Base-by-base conservation (phyloP, 2,113 vertebrate genomes). In the Prunella fulvescens region DNA sequence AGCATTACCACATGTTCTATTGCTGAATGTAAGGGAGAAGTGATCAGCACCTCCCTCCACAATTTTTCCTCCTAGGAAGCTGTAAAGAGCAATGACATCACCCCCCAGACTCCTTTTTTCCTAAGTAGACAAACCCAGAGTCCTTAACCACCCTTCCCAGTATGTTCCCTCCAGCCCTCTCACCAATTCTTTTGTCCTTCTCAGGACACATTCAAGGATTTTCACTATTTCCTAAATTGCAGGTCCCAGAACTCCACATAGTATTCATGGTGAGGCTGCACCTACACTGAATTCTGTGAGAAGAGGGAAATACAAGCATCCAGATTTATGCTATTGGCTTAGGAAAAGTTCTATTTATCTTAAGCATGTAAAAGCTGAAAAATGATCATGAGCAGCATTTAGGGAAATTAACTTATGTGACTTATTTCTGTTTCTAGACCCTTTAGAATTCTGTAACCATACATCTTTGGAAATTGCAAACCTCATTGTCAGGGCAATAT, bases 1-100 rank as follows among this genome's bases (percentile, higher is more conserved):
- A 79, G 24, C 11, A 19, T 44, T 73, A 10, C 10, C 19, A n/a
- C 1, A 0, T 0, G 0, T n/a, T 28, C 10, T 47, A 0, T 20
- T 5, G 12, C n/a, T 82, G 31, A 37, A 37, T 17, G 2, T 12
- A n/a, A 79, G 9, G 20, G 6, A 61, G 24, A 65, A 51, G 64
- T 42, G 12, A 37, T 17, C 7, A 5, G 3, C 18, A 42, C 4
- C 17, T 45, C 23, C 8, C 25, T 47, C 60, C 42, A n/a, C 1
- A 8, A 8, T 29, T 88, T 56, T 54, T 19, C 2, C n/a, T 40
- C 26, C 33, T 40, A 11, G 35, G 58, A 81, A 77, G 6, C 14
- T 40, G n/a, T 9, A 31, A 31, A 53, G 11, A 72, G 8, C 8
- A n/a, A 54, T 22, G 8, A 31, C 3, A 10, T 62, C 8, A 0